Conservation (phyloP, 2,113 vertebrate species). For the Meleagris gallopavo region DNA sequence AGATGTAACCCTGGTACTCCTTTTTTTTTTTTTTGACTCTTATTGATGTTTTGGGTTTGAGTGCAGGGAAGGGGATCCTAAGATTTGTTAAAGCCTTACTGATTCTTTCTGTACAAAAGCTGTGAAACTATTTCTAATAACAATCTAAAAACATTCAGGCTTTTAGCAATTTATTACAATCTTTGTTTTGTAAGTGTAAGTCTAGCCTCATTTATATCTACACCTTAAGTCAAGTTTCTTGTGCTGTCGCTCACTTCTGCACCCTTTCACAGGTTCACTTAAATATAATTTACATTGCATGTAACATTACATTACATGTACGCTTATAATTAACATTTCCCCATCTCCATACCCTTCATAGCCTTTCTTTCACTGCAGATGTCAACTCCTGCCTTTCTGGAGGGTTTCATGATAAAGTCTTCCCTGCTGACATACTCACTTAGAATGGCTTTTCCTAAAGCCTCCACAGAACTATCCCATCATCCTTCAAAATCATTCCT, state of each 20-base stretch:
- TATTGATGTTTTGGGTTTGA: not conserved
- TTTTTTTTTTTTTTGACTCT: not conserved
- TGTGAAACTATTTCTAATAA: not conserved
- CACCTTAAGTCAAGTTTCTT: not conserved
- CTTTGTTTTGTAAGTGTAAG: not conserved
- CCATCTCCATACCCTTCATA: not conserved
- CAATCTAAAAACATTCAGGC: not conserved
- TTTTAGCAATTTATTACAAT: not conserved
- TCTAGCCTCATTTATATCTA: not conserved
- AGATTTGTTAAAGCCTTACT: not conserved
- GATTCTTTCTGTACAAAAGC: not conserved
- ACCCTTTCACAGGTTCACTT: not conserved
- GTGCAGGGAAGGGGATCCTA: not conserved
- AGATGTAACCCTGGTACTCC: not conserved
- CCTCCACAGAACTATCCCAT: not conserved
- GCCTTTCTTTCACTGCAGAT: not conserved
- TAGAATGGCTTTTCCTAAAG: not conserved
- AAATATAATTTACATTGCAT: too few species aligned
- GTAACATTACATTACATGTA: too few species aligned
- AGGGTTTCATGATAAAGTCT: not conserved
- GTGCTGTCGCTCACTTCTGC: not conserved
- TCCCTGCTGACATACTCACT: not conserved
- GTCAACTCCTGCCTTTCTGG: not conserved
- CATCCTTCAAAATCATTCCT: constrained; percentile 17
- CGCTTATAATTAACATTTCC: not conserved